Percentiles rank a stretch among this genome's conserved stretches.
Evolutionary conservation across 2,888 invertebrate species (phyloP).

Genomic region (Cheilosia pagana): DNA sequence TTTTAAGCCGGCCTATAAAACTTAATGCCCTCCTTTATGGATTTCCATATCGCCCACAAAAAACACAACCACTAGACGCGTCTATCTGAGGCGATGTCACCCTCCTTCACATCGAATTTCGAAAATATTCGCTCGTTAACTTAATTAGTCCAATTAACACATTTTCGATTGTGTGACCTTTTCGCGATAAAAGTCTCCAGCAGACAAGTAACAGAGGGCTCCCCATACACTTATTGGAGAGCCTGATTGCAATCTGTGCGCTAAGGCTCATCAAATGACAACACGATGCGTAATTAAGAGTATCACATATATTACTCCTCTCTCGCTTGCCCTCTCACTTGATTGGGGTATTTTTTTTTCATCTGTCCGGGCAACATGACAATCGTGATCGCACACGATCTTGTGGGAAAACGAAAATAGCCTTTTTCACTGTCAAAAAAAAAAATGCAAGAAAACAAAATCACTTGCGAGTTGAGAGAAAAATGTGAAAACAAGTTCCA

Average conservation of each 20-base stretch:
- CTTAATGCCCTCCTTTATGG: conserved; percentile 38
- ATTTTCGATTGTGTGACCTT: conserved; percentile 69
- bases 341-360: conserved; percentile 37
- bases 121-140: conserved; percentile 64
- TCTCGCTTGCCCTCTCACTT: conserved; percentile 18
- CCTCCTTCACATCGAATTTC: conserved; percentile 17
- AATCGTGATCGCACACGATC: conserved; percentile 71
- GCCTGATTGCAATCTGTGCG: conserved; percentile 64
- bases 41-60: conserved; percentile 36
- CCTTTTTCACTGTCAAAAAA: conserved; percentile 61
- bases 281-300: conserved; percentile 75
- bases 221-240: conserved; percentile 28
- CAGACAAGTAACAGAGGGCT: not conserved
- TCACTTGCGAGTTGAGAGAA: not conserved
- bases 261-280: conserved; percentile 66
- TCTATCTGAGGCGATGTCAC: conserved; percentile 1
- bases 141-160: conserved; percentile 73
- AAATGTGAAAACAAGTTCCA: conserved; percentile 67
- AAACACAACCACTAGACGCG: conserved; percentile 7
- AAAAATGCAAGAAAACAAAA: not conserved
- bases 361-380: conserved; percentile 54
- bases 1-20: conserved; percentile 50
- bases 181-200: conserved; percentile 8
- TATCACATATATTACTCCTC: conserved; percentile 40
- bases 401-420: conserved; percentile 62